Conservation (phyloP, 2,113 vertebrate species). For the Pedetes capensis region DNA sequence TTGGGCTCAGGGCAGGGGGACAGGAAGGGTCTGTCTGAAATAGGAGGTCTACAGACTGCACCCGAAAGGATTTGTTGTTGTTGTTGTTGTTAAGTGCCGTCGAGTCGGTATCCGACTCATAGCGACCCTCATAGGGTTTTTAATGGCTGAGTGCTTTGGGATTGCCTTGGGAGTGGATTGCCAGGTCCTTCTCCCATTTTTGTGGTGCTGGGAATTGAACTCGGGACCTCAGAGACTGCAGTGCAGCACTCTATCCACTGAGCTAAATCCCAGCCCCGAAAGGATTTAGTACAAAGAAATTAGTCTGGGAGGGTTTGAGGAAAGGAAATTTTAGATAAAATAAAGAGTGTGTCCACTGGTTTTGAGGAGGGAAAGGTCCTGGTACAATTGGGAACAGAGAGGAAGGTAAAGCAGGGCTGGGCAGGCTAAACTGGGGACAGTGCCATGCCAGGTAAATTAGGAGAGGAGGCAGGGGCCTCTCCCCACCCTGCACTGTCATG, state of each 20-base stretch:
- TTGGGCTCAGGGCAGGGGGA: rapidly evolving
- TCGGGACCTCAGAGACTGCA: too few relatives aligned
- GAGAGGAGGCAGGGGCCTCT: neutral
- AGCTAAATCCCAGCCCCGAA: too few relatives aligned
- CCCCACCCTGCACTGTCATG: rapidly evolving
- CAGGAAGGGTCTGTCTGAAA: neutral
- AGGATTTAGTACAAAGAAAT: neutral
- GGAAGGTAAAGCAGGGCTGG: neutral
- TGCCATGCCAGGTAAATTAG: rapidly evolving
- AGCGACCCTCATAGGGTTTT: too few relatives aligned
- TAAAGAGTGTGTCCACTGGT: neutral
- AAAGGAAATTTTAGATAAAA: neutral
- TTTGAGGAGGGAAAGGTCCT: neutral
- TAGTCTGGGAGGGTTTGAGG: neutral
- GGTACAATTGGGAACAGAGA: rapidly evolving
- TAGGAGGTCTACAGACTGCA: rapidly evolving
- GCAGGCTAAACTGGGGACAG: neutral
- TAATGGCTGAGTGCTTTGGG: too few relatives aligned
- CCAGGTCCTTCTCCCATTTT: too few relatives aligned
- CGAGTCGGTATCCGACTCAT: too few relatives aligned
- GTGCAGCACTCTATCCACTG: too few relatives aligned
- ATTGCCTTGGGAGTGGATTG: too few relatives aligned
- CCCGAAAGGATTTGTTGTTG: neutral
- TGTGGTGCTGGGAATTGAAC: too few relatives aligned
- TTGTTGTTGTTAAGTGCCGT: too few relatives aligned